A percentile compares a stretch with the other conserved stretches of the same genome.
Evolutionary conservation across 2,113 vertebrate genomes (phyloP).

Genomic region (Plecotus auritus): DNA sequence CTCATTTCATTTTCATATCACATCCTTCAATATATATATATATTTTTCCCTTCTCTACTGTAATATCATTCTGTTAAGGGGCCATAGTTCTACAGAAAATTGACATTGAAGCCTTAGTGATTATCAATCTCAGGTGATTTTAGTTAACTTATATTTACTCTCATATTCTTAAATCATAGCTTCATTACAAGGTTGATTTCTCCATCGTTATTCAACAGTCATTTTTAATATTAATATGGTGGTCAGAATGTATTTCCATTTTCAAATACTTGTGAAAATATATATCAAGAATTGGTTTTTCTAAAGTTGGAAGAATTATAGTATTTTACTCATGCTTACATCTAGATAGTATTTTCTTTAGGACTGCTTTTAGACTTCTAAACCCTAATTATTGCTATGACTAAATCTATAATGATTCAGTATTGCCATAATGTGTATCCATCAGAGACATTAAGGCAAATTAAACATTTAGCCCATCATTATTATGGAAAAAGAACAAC

Average conservation of each 20-base stretch:
- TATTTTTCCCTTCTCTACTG: neutral
- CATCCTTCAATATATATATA: neutral
- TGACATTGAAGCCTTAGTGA: neutral
- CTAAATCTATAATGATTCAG: neutral
- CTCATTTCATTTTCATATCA: constrained; percentile 21
- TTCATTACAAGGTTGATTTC: neutral
- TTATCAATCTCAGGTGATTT: neutral
- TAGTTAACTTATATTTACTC: neutral
- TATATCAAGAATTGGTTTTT: constrained; percentile 1
- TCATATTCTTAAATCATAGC: neutral
- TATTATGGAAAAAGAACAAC: neutral
- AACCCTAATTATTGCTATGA: neutral
- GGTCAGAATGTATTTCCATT: neutral
- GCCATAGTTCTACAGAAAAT: neutral
- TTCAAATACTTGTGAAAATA: constrained; percentile 39
- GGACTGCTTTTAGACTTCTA: neutral
- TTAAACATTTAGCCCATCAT: neutral
- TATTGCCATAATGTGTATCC: neutral
- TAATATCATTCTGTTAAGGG: constrained; percentile 25
- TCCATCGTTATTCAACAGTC: neutral
- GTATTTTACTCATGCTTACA: neutral
- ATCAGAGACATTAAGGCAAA: neutral
- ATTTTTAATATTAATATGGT: constrained; percentile 6
- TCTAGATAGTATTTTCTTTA: neutral
- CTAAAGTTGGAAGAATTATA: constrained; percentile 14